Evolutionary conservation across 2,797 vertebrate species (phyloP).

Genomic region (Trachops cirrhosus): DNA sequence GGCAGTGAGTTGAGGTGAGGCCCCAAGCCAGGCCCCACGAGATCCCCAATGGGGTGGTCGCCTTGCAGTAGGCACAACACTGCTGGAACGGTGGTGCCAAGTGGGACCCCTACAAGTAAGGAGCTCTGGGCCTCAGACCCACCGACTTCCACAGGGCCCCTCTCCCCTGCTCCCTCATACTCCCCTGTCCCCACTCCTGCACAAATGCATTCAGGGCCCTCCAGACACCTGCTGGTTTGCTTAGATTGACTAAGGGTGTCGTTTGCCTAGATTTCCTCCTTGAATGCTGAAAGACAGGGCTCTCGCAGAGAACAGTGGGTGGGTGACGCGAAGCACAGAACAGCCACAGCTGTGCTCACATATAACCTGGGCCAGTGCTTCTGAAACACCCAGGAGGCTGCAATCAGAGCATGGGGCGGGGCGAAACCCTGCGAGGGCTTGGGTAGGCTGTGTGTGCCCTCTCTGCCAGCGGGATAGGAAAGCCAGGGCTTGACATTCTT

Average conservation of each 20-base stretch:
- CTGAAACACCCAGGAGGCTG: not conserved
- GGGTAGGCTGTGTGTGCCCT: not conserved
- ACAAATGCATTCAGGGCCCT: not conserved
- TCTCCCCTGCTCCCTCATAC: not conserved
- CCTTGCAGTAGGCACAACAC: not conserved
- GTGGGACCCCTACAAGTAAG: not conserved
- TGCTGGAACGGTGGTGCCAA: no score
- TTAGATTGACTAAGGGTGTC: not conserved
- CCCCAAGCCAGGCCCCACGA: rapidly evolving
- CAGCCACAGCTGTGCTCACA: not conserved
- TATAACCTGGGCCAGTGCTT: not conserved
- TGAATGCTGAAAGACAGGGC: not conserved
- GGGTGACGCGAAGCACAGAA: not conserved
- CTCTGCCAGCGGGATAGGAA: not conserved
- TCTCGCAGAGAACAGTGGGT: not conserved
- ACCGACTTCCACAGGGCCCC: not conserved
- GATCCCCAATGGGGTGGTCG: rapidly evolving
- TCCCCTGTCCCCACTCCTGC: rapidly evolving
- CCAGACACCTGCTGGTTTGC: not conserved
- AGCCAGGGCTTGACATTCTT: not conserved
- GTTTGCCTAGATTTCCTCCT: not conserved
- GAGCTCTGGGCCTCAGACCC: not conserved
- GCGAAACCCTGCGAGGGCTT: not conserved
- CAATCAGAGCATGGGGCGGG: not conserved
- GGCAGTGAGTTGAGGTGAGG: not conserved